Base-by-base conservation (phyloP, 2,113 vertebrate species). In the Salvelinus namaycush region DNA sequence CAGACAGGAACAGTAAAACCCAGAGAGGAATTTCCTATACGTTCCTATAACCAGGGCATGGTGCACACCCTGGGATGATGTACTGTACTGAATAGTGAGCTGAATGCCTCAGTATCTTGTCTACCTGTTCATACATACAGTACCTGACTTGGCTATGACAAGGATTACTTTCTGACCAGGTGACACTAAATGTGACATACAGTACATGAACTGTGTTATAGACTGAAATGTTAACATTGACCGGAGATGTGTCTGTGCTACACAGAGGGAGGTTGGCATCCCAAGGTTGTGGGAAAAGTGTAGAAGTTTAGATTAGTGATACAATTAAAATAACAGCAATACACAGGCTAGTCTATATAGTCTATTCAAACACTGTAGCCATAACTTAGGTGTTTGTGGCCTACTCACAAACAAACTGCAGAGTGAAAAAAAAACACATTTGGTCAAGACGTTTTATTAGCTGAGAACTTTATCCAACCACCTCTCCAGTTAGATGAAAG, bases 1-100 rank as follows among this genome's bases (percentile, higher is more conserved):
- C 69, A 74, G 29, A 78, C 86, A 86, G 79, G 78, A 89, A 80
- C 31, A 74, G 75, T 84, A 77, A 86, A 91, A 76, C 77, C 34
- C 13, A 44, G 73, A 75, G 79, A 72, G 77, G 70, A 76, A 12
- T 81, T 78, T 72, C 68, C 66, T 57, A 20, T 20, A 57, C 9
- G 1, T 39, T 60, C 67, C 70, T 68, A 66, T 60, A 77, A 72
- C 73, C 69, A 51, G 62, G 68, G 68, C n/a, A 26, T 62, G 16
- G 72, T 49, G 24, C 22, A 29, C 64, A 65, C 22, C 22, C 64
- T 24, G 22, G 8, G 22, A 26, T 44, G 9, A 44, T 44, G 39
- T 22, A 78, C 86, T 85, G 79, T 77, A 89, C 79, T 44, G 39
- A 9, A 44, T 44, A 57, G 14, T 57, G 18, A 57, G 54, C 54